These are phyloP conservation scores for Odontophorus gujanensis DNA, from an alignment of 2,113 vertebrate genomes.

Conservation along the genomic window DNA sequence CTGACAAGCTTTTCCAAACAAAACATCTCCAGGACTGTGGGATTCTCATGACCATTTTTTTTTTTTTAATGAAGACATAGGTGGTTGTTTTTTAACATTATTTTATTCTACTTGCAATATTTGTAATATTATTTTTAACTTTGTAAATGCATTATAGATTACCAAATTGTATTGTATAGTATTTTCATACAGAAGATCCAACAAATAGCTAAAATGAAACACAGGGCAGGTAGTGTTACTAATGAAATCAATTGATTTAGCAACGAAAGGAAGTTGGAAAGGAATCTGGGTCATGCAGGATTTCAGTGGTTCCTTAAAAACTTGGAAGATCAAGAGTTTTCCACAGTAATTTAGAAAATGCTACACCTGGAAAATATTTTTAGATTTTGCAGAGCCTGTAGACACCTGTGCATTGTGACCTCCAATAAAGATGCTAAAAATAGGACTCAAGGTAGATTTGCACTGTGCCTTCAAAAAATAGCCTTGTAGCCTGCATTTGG, in stretches of 20 bases:
- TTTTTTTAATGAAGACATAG: not conserved
- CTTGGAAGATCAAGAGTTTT: not conserved
- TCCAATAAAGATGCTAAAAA: not conserved
- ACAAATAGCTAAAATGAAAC: not conserved
- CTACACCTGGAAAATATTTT: not conserved
- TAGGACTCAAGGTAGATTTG: not conserved
- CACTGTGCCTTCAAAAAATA: not conserved
- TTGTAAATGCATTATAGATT: not conserved
- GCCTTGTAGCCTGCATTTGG: not conserved
- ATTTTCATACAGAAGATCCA: not conserved
- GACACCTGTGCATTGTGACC: not conserved
- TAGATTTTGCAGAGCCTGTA: not conserved
- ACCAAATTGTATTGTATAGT: not conserved
- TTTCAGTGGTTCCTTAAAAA: not conserved
- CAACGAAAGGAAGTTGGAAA: not conserved
- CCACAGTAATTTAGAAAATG: not conserved
- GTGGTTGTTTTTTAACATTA: not conserved
- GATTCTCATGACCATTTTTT: not conserved
- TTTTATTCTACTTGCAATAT: no score
- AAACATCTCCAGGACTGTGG: not conserved
- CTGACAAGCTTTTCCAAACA: not conserved
- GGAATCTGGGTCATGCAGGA: rapidly evolving
- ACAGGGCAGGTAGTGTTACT: rapidly evolving
- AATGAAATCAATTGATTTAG: not conserved
- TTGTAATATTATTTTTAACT: not conserved